Base-by-base conservation (phyloP, 2,888 invertebrate genomes). In the Drosophila putrida region DNA sequence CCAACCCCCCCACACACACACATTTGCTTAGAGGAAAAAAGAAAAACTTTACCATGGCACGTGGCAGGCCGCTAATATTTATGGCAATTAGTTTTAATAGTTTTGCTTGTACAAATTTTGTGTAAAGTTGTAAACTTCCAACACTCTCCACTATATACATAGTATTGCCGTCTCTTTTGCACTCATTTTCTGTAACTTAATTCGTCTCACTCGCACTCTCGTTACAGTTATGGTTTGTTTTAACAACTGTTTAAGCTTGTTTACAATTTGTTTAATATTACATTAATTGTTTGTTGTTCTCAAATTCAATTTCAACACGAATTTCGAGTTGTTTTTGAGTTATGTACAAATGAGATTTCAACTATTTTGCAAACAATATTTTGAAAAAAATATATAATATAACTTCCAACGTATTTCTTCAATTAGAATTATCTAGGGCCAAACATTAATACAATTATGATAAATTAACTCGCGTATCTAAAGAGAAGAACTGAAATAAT, bases 31-130 rank as follows among this genome's bases (percentile, higher is more conserved):
- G 64, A 49, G 59, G 59, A 57, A 50, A 65, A 66, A 74, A 69
- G 55, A 50, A 65, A 66, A 74, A 69, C 53, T 82, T 73, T 36
- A 50, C 49, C 65, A 53, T 54, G 75, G 75, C 80, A 85, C 86
- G 82, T 82, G 82, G 85, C 80, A 65, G 73, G 77, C 68, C 86
- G 77, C 79, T 84, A 86, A 84, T 86, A 86, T 86, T 86, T 84
- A 86, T 84, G 83, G 86, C 83, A 84, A 84, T 84, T 83, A 79
- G 86, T 86, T 86, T 81, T 86, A 86, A 83, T 86, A 86, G 83
- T 86, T 86, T 73, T 70, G 77, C 86, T 84, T 86, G 81, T 78
- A 76, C 69, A 81, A 81, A 44, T 44, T 78, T 81, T 67, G 65
- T 76, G 65, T 67, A 72, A 74, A 83, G 79, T 75, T 82, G 77